These are phyloP conservation scores for Andricus quercusramuli DNA, from an alignment of 2,888 invertebrate species.

Conservation along the genomic window DNA sequence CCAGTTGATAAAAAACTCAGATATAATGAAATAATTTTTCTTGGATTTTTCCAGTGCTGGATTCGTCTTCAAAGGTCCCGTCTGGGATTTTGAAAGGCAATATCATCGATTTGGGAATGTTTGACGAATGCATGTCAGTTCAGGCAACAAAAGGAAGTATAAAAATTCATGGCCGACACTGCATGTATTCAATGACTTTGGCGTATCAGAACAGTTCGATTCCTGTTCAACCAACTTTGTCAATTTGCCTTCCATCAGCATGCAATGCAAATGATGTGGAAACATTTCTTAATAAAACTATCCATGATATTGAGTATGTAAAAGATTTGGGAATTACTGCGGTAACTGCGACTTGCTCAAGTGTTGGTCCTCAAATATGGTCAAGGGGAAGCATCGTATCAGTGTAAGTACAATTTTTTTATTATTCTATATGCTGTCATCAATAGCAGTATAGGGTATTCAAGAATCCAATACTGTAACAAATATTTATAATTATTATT, in stretches of 20 bases:
- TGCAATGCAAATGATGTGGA: conserved; percentile 72
- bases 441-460: no score
- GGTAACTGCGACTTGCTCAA: background rate
- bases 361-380: no score
- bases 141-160: conserved; percentile 59
- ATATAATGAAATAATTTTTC: no score
- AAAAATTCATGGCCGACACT: conserved; percentile 76
- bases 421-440: no score
- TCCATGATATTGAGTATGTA: no score
- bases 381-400: no score
- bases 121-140: conserved; percentile 75
- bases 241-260: conserved; percentile 78
- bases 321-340: background rate
- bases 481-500: no score
- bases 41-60: no score
- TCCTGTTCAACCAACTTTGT: conserved; percentile 66
- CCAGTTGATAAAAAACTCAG: no score
- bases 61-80: no score
- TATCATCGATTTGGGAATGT: conserved; percentile 72
- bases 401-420: no score
- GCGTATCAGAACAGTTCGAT: conserved; percentile 53
- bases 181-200: conserved; percentile 69
- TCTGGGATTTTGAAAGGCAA: conserved; percentile 17
- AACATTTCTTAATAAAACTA: background rate
- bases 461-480: no score